Percentiles rank a stretch among this genome's conserved stretches.
Conservation (phyloP, 2,113 vertebrate genomes). For the Epinephelus moara region DNA sequence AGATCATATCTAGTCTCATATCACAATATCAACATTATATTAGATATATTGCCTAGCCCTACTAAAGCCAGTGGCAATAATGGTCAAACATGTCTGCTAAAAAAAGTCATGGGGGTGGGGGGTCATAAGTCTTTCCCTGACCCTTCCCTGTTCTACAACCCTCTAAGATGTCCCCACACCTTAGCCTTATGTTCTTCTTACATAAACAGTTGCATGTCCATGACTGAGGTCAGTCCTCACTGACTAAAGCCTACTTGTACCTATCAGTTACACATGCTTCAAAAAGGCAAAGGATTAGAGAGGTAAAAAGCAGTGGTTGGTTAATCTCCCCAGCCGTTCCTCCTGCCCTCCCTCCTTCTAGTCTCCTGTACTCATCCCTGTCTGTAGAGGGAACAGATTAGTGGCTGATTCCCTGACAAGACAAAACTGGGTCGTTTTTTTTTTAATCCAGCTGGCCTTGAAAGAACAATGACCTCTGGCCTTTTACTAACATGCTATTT, state of each 20-base stretch:
- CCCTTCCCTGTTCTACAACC: not conserved
- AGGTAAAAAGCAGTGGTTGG: conserved; percentile 49
- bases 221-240: conserved; percentile 31
- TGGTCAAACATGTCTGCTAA: not conserved
- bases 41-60: too few species aligned
- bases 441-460: conserved; percentile 4
- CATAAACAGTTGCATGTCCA: conserved; percentile 63
- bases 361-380: conserved; percentile 1
- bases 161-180: not conserved
- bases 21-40: too few species aligned
- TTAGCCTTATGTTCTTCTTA: conserved; percentile 41
- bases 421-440: conserved; percentile 41
- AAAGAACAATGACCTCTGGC: conserved; percentile 8
- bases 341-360: not conserved
- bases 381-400: conserved; percentile 54
- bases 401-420: conserved; percentile 38
- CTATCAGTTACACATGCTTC: conserved; percentile 63
- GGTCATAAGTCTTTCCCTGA: not conserved
- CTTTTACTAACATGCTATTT: not conserved
- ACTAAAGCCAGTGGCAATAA: not conserved
- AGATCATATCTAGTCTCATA: too few species aligned
- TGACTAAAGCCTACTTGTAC: conserved; percentile 63
- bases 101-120: not conserved
- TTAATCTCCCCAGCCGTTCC: conserved; percentile 38
- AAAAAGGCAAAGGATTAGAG: conserved; percentile 66